These are phyloP conservation scores for Pseudomyrmex flavicornis DNA, from an alignment of 1,140 invertebrate species.

Conservation along the genomic window DNA sequence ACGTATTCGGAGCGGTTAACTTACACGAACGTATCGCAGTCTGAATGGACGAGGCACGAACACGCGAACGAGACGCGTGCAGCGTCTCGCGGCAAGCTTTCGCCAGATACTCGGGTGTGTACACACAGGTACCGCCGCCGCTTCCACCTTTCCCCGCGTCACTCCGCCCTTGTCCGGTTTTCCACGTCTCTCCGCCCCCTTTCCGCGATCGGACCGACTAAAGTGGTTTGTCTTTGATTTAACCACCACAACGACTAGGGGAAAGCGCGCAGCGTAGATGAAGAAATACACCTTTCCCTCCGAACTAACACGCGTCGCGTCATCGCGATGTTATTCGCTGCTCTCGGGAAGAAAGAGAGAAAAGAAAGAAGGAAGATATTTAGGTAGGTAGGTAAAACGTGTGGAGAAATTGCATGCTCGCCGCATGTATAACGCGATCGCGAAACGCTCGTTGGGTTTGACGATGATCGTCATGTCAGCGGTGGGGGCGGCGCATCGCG, in stretches of 20 bases:
- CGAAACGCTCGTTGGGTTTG: slow-evolving; percentile 59
- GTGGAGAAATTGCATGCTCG: slow-evolving; percentile 63
- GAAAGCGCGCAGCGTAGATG: slow-evolving; percentile 45
- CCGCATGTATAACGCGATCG: slow-evolving; percentile 63
- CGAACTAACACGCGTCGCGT: slow-evolving; percentile 39
- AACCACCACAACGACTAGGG: slow-evolving; percentile 76
- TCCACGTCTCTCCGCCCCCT: slow-evolving; percentile 43
- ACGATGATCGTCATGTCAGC: slow-evolving; percentile 65
- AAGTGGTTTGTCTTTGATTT: slow-evolving; percentile 86
- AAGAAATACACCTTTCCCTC: slow-evolving; percentile 67
- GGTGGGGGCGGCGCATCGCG: slow-evolving; percentile 54
- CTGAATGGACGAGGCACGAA: slow-evolving; percentile 71
- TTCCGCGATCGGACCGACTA: slow-evolving; percentile 78
- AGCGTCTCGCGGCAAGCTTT: slow-evolving; percentile 75
- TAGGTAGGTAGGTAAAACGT: slow-evolving; percentile 25
- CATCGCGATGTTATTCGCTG: slow-evolving; percentile 57
- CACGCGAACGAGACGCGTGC: slow-evolving; percentile 69
- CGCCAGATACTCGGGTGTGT: slow-evolving; percentile 78
- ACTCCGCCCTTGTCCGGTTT: slow-evolving; percentile 35
- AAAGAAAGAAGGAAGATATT: slow-evolving; percentile 9
- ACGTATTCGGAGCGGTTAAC: not conserved
- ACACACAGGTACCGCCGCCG: slow-evolving; percentile 71
- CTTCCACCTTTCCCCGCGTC: slow-evolving; percentile 28
- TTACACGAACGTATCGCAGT: not conserved
- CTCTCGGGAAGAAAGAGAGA: slow-evolving; percentile 29